These are phyloP conservation scores for Falco novaeseelandiae DNA, from an alignment of 2,797 vertebrate species.

Conservation along the genomic window DNA sequence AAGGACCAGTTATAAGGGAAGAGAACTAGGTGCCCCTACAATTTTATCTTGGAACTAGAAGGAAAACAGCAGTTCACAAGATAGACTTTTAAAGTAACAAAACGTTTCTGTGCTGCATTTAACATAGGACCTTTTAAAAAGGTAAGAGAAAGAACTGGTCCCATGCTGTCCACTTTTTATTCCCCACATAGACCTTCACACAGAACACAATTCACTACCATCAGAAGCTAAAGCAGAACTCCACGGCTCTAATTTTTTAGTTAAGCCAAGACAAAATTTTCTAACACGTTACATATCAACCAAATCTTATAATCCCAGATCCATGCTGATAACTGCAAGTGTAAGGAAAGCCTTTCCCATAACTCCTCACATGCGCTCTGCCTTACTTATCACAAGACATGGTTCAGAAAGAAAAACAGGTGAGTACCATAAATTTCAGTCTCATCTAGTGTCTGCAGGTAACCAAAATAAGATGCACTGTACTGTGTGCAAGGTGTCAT, in stretches of 20 bases:
- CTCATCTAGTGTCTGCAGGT: neutral
- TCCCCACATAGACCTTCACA: neutral
- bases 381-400: neutral
- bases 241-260: neutral
- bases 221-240: neutral
- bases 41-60: neutral
- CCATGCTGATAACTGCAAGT: neutral
- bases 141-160: neutral
- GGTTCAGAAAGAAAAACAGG: neutral
- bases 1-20: neutral
- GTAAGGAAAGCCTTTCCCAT: neutral
- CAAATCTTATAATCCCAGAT: neutral
- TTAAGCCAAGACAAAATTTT: neutral
- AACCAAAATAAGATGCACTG: neutral
- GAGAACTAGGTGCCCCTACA: neutral
- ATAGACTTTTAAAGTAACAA: neutral
- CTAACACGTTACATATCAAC: neutral
- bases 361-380: neutral
- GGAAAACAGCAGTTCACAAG: neutral
- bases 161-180: neutral
- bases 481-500: neutral
- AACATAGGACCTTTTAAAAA: neutral
- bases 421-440: neutral
- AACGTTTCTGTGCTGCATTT: neutral
- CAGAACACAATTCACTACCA: neutral